Conservation (phyloP, 2,113 vertebrate species). For the Clarias magur region DNA sequence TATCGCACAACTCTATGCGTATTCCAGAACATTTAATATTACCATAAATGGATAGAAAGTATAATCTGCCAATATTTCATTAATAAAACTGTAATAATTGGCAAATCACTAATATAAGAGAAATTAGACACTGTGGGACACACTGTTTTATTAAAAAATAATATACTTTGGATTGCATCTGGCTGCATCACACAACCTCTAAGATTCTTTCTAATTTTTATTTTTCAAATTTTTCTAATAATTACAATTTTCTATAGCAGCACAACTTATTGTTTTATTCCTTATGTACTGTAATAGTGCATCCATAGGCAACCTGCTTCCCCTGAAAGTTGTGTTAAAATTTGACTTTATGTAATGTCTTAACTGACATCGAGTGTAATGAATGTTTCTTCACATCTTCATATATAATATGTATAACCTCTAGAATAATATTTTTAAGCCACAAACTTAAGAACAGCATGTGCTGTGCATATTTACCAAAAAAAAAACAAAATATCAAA, state of each 20-base stretch:
- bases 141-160: neutral
- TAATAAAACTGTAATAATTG: neutral
- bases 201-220: too few relatives aligned
- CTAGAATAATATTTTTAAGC: neutral
- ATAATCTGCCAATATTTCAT: neutral
- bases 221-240: neutral
- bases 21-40: too few relatives aligned
- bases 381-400: neutral
- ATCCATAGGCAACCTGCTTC: neutral
- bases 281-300: neutral
- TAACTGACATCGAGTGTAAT: neutral
- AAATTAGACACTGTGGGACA: neutral
- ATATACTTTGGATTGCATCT: neutral
- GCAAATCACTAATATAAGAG: neutral
- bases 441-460: too few relatives aligned
- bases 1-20: neutral
- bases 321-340: neutral
- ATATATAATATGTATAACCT: neutral
- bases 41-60: neutral
- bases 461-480: neutral
- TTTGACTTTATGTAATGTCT: neutral
- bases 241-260: neutral
- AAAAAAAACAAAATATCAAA: neutral
- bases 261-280: neutral
- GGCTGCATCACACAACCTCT: neutral